Evolutionary conservation across 2,888 invertebrate genomes (phyloP).

Genomic region (Litoditis marina): DNA sequence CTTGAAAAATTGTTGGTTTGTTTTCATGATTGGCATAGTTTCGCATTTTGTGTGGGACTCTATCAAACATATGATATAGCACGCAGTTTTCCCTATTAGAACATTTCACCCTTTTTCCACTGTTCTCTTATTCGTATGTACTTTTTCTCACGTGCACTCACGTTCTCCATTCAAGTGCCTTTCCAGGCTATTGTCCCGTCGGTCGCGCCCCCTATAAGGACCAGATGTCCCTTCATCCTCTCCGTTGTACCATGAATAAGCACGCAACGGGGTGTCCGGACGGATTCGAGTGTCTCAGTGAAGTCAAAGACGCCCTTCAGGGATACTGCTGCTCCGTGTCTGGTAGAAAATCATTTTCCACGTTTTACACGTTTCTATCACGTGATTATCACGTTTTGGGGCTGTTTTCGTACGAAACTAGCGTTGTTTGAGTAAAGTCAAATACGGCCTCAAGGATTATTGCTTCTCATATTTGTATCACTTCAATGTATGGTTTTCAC

Average conservation of each 20-base stretch:
- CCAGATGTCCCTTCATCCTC: slow-evolving; percentile 36
- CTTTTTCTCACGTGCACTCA: too few species aligned
- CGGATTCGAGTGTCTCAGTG: slow-evolving; percentile 44
- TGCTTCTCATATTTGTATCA: too few species aligned
- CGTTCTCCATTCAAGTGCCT: neutral
- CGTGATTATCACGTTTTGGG: too few species aligned
- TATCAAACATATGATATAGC: neutral
- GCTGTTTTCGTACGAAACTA: too few species aligned
- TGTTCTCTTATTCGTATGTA: too few species aligned
- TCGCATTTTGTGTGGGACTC: neutral
- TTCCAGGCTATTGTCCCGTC: slow-evolving; percentile 42
- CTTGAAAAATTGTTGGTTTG: too few species aligned
- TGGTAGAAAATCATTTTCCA: too few species aligned
- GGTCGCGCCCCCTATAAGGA: slow-evolving; percentile 50
- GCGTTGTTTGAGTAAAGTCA: too few species aligned
- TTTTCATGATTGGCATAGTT: too few species aligned
- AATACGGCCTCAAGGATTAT: too few species aligned
- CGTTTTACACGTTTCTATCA: too few species aligned
- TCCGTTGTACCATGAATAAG: slow-evolving; percentile 49
- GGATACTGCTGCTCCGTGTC: slow-evolving; percentile 49
- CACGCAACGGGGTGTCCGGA: slow-evolving; percentile 45
- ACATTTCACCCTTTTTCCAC: neutral
- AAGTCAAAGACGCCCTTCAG: slow-evolving; percentile 45
- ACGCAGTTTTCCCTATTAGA: neutral
- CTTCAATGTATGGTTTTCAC: too few species aligned